Evolutionary conservation across 2,888 invertebrate species (phyloP), one percentile per base, ranked within the genome.

Genomic region (Phortica okadai): DNA sequence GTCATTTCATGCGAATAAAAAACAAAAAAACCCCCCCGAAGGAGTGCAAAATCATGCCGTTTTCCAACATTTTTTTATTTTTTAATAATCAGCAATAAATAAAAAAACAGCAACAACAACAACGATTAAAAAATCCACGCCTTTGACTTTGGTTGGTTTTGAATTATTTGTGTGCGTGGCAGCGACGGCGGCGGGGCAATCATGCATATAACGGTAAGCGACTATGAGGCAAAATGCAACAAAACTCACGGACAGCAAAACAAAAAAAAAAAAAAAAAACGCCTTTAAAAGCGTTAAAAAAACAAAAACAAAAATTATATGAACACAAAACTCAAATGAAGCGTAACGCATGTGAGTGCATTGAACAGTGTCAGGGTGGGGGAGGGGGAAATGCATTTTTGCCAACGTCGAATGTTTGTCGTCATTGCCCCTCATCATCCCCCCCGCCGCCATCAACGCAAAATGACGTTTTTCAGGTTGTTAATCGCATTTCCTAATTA

Each of bases 401-500:
- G 74, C 41, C 69, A n/a, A 11, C 21, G 41, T 67, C n/a, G 42
- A 25, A 21, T 62, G 33, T 41, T n/a, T 25, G 59, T 44, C 41
- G 25, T 41, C 45, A 33, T 25, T 25, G 56, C 50, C 45, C 5
- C 8, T 5, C n/a, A n/a, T 10, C 21, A 10, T 16, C n/a, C 6
- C 6, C 67, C n/a, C 16, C n/a, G 44, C 6, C 64, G 21, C 50
- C 11, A 74, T 72, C 79, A 79, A 79, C 79, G 80, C 62, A 25
- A 58, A n/a, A 50, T 75, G 59, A 75, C 73, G 44, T 77, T 77
- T 78, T 84, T 78, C 74, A 66, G 78, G 77, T 69, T 78, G 76
- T 80, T 82, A 79, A 85, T 79, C 81, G 81, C 83, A 79, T 84
- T 84, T 82, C 79, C 82, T 81, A 87, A 85, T 85, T 82, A 82